Percentiles rank a stretch among this genome's conserved stretches.
Evolutionary conservation across 2,888 invertebrate species (phyloP).

Genomic region (Ellobium chinense): DNA sequence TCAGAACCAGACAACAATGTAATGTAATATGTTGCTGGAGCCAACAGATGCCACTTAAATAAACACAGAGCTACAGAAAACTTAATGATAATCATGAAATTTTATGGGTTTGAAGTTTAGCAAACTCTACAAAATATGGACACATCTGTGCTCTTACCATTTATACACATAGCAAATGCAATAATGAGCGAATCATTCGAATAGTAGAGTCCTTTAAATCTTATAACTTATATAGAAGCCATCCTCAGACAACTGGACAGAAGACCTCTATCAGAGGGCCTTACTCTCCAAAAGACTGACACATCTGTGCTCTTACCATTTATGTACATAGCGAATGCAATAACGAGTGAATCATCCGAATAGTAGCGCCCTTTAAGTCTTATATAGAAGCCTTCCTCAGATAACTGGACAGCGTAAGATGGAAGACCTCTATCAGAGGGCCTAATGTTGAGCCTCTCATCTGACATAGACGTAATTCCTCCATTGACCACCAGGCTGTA

Average conservation of each 20-base stretch:
- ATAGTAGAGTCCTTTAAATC: neutral
- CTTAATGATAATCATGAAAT: too few relatives aligned
- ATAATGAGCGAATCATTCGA: neutral
- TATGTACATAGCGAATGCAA: slow-evolving; percentile 18
- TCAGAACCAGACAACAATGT: too few relatives aligned
- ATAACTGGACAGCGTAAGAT: neutral
- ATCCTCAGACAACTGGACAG: neutral
- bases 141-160: slow-evolving; percentile 25
- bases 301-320: slow-evolving; percentile 21
- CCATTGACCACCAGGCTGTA: neutral
- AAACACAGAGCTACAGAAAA: too few relatives aligned
- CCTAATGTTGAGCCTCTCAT: too few relatives aligned
- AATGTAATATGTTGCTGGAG: too few relatives aligned
- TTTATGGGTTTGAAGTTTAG: too few relatives aligned
- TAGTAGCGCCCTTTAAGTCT: slow-evolving; percentile 7
- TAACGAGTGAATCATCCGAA: neutral
- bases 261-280: neutral
- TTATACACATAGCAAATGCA: slow-evolving; percentile 8
- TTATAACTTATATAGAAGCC: slow-evolving; percentile 46
- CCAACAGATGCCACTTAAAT: too few relatives aligned
- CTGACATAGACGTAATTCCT: slow-evolving; percentile 21
- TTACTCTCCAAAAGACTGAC: too few relatives aligned
- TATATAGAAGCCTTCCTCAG: slow-evolving; percentile 34
- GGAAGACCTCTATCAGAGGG: neutral
- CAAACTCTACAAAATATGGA: too few relatives aligned